Evolutionary conservation across 1,140 invertebrate genomes (phyloP).

Genomic region (Ceratosolen solmsi): DNA sequence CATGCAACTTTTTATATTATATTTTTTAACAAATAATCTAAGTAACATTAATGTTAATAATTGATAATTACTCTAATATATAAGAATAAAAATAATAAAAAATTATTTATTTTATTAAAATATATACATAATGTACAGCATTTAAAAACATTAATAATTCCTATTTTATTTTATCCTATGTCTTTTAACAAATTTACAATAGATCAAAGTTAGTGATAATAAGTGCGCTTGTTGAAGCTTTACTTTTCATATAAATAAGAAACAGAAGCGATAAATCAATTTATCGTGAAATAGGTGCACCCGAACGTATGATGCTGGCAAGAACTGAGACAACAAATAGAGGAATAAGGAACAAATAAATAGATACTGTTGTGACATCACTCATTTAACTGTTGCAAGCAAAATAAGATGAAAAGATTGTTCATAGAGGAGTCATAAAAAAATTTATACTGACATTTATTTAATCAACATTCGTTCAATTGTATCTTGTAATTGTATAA

Average conservation of each 20-base stretch:
- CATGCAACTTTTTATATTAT: too few relatives aligned
- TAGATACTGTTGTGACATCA: neutral
- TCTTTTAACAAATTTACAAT: neutral
- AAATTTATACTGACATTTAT: conserved; percentile 32
- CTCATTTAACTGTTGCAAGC: neutral
- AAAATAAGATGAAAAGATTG: neutral
- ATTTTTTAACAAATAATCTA: too few relatives aligned
- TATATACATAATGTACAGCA: too few relatives aligned
- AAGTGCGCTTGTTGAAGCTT: neutral
- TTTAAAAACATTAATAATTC: too few relatives aligned
- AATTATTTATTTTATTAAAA: too few relatives aligned
- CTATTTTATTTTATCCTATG: too few relatives aligned
- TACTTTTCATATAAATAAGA: conserved; percentile 33
- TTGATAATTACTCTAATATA: too few relatives aligned
- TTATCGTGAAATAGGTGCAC: conserved; percentile 21
- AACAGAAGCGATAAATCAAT: conserved; percentile 17
- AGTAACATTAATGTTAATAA: too few relatives aligned
- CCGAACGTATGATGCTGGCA: neutral
- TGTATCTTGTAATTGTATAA: too few relatives aligned
- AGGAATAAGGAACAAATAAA: conserved; percentile 5
- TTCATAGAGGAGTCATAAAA: neutral
- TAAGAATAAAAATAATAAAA: too few relatives aligned
- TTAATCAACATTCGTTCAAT: conserved; percentile 32
- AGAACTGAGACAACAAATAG: neutral
- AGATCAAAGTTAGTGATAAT: neutral